Evolutionary conservation across 2,797 vertebrate species (phyloP).

Genomic region (Centropyge bicolor): DNA sequence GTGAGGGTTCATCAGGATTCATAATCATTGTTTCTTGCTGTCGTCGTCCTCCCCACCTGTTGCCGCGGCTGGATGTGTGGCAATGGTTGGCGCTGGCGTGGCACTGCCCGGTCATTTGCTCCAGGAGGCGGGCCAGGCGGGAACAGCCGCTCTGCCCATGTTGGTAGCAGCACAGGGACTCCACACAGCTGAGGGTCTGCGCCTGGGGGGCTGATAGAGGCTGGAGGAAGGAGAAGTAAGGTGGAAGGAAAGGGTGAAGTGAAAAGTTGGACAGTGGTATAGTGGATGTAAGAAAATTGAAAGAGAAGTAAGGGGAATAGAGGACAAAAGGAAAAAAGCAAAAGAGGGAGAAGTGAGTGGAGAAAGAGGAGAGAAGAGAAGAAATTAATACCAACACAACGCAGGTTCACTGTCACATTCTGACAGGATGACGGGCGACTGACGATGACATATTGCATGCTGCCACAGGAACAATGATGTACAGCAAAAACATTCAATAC

Average conservation of each 20-base stretch:
- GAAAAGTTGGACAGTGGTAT: background rate
- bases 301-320: background rate
- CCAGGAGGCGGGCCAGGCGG: constrained; percentile 93
- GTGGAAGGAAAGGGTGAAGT: background rate
- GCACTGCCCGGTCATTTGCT: constrained; percentile 91
- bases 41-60: constrained; percentile 88
- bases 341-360: background rate
- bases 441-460: constrained; percentile 60
- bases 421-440: constrained; percentile 19
- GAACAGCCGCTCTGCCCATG: constrained; percentile 91
- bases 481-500: constrained; percentile 38
- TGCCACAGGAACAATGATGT: constrained; percentile 41
- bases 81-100: constrained; percentile 89
- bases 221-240: constrained; percentile 75
- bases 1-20: constrained; percentile 69
- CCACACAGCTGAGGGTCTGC: constrained; percentile 93
- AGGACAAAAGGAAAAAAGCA: background rate
- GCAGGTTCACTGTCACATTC: background rate
- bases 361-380: constrained; percentile 21
- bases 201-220: constrained; percentile 89
- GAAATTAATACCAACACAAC: constrained; percentile 26
- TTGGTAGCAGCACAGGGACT: constrained; percentile 97
- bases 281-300: background rate
- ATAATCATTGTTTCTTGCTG: constrained; percentile 46
- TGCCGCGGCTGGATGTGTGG: constrained; percentile 80